These are phyloP conservation scores for Andrena marginata DNA, from an alignment of 2,888 invertebrate species.

Conservation along the genomic window DNA sequence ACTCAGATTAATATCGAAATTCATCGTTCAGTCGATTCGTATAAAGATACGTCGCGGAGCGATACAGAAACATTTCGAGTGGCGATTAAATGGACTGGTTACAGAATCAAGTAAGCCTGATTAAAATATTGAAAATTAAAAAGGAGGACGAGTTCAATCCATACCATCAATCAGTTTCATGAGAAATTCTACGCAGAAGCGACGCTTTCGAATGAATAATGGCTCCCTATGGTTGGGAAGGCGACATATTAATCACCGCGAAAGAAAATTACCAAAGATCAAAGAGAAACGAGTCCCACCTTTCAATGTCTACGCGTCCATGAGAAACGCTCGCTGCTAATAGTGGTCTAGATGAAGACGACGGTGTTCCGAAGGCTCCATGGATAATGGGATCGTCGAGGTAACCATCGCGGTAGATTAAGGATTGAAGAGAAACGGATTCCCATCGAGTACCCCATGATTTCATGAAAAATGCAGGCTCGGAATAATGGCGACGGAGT, in stretches of 20 bases:
- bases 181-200: background rate
- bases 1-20: background rate
- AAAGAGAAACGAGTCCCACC: background rate
- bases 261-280: background rate
- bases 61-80: too few relatives aligned
- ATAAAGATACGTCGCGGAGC: slow-evolving; percentile 13
- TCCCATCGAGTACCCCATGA: slow-evolving; percentile 5
- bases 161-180: too few relatives aligned
- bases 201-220: too few relatives aligned
- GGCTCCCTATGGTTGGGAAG: background rate
- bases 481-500: slow-evolving; percentile 23
- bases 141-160: too few relatives aligned
- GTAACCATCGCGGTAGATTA: slow-evolving; percentile 25
- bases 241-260: background rate
- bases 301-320: background rate
- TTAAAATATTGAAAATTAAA: too few relatives aligned
- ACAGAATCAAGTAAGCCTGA: too few relatives aligned
- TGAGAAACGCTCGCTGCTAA: background rate
- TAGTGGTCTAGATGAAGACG: slow-evolving; percentile 2
- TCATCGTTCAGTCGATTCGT: slow-evolving; percentile 7
- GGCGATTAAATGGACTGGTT: too few relatives aligned
- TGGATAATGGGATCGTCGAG: slow-evolving; percentile 19
- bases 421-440: slow-evolving; percentile 30
- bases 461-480: slow-evolving; percentile 28
- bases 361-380: background rate